Evolutionary conservation across 2,888 invertebrate species (phyloP).

Genomic region (Mystacides longicornis): DNA sequence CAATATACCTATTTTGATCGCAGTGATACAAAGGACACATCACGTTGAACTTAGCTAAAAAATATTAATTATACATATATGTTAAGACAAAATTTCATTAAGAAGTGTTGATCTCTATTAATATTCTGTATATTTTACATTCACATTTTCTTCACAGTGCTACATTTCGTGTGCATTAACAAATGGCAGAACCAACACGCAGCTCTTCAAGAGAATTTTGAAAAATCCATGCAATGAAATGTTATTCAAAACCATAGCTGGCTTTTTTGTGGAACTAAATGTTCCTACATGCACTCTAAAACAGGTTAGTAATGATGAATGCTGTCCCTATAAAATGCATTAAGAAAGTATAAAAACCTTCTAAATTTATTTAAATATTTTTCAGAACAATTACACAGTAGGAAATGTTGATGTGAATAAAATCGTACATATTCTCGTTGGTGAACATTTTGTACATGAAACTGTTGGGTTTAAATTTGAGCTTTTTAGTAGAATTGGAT

Average conservation of each 20-base stretch:
- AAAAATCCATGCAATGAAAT: not conserved
- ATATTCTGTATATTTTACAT: too few relatives aligned
- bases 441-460: conserved; percentile 7
- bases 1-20: too few relatives aligned
- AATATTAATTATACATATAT: too few relatives aligned
- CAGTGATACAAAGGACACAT: too few relatives aligned
- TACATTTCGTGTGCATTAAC: not conserved
- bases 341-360: too few relatives aligned
- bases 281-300: not conserved
- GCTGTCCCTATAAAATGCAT: not conserved
- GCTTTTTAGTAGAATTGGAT: not conserved
- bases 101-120: too few relatives aligned
- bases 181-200: not conserved
- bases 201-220: not conserved
- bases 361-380: too few relatives aligned
- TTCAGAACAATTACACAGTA: conserved; percentile 6
- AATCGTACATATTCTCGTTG: not conserved
- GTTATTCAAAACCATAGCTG: not conserved
- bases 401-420: not conserved
- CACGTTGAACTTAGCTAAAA: too few relatives aligned
- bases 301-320: not conserved
- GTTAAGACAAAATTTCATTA: too few relatives aligned
- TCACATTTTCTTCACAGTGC: too few relatives aligned
- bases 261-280: not conserved
- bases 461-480: not conserved